Conservation (phyloP, 2,113 vertebrate species). For the Macrotis lagotis region DNA sequence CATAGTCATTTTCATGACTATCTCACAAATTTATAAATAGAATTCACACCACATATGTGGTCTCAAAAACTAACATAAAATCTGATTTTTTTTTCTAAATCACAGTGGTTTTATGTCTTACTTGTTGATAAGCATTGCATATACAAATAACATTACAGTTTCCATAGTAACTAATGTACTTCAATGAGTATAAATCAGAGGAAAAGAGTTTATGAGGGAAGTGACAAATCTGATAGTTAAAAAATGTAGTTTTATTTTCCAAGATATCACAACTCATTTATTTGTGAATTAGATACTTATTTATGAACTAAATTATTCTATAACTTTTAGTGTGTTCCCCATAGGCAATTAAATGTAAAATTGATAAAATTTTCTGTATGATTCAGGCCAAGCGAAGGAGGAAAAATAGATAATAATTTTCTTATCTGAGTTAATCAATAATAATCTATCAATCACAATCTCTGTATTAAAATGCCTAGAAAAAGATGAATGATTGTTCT, state of each 20-base stretch:
- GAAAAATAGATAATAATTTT: not conserved
- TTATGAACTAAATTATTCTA: not conserved
- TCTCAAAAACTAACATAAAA: not conserved
- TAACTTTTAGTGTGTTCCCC: not conserved
- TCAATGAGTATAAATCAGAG: not conserved
- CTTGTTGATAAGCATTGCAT: conserved; percentile 1
- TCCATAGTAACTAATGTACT: not conserved
- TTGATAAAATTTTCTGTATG: not conserved
- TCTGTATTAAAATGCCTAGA: not conserved
- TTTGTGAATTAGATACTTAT: not conserved
- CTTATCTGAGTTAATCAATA: not conserved
- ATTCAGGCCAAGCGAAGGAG: not conserved
- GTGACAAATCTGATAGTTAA: not conserved
- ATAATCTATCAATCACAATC: not conserved
- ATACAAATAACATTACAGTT: not conserved
- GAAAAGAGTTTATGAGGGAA: not conserved
- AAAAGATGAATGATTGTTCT: not conserved
- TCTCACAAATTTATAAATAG: not conserved
- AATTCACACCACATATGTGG: conserved; percentile 1
- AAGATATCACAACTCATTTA: not conserved
- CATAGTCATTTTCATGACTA: not conserved
- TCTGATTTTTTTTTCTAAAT: conserved; percentile 7
- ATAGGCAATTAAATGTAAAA: not conserved
- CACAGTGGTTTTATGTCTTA: not conserved
- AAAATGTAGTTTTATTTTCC: not conserved